These are phyloP conservation scores for Notoglanidium macrostoma DNA, from an alignment of 2,797 vertebrate species.

Conservation along the genomic window DNA sequence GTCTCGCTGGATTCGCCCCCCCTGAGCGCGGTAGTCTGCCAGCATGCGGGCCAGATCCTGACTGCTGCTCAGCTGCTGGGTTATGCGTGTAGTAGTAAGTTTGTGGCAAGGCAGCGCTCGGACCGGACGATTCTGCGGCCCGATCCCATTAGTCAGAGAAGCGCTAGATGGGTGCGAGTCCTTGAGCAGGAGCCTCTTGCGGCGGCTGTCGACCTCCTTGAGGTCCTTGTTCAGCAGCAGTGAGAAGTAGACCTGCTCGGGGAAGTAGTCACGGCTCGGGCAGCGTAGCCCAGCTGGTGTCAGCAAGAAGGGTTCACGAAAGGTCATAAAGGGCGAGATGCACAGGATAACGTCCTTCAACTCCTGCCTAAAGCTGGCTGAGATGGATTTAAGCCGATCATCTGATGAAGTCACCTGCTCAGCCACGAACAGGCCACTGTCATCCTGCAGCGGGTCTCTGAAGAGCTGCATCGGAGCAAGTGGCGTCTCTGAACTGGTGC, in stretches of 20 bases:
- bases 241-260: slow-evolving; percentile 90
- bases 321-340: slow-evolving; percentile 92
- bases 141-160: slow-evolving; percentile 76
- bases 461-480: slow-evolving; percentile 78
- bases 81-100: slow-evolving; percentile 85
- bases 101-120: slow-evolving; percentile 86
- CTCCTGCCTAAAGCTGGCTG: slow-evolving; percentile 90
- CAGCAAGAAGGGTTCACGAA: slow-evolving; percentile 90
- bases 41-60: slow-evolving; percentile 87
- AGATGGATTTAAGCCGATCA: slow-evolving; percentile 88
- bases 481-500: slow-evolving; percentile 65
- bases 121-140: slow-evolving; percentile 67
- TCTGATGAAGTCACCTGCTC: slow-evolving; percentile 90
- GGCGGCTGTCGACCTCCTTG: slow-evolving; percentile 87
- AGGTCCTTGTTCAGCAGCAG: slow-evolving; percentile 92
- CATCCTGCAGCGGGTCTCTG: slow-evolving; percentile 94
- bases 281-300: slow-evolving; percentile 86
- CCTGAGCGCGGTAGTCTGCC: slow-evolving; percentile 92
- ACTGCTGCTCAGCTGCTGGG: slow-evolving; percentile 82
- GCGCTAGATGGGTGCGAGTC: slow-evolving; percentile 76
- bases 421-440: slow-evolving; percentile 88
- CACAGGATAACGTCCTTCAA: slow-evolving; percentile 94
- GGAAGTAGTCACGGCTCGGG: slow-evolving; percentile 93
- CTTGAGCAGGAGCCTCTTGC: slow-evolving; percentile 89
- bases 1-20: slow-evolving; percentile 86